Evolutionary conservation across 1,140 invertebrate genomes (phyloP).

Genomic region (Frieseomelitta varia): DNA sequence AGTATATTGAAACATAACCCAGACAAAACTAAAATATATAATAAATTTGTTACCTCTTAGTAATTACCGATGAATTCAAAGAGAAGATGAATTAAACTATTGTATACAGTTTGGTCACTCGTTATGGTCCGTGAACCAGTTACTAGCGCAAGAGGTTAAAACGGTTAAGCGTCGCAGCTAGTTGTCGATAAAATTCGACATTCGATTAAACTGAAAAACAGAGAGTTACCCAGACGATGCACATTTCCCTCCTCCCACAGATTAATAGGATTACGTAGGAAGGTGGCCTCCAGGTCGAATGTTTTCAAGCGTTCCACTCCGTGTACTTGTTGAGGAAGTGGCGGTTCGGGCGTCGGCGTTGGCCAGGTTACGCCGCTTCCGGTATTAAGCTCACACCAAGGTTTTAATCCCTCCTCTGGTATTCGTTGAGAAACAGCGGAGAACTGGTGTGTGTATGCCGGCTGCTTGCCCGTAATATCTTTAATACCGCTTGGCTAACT

Average conservation of each 20-base stretch:
- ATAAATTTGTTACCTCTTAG: too few relatives aligned
- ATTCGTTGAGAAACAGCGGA: constrained; percentile 7
- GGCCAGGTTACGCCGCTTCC: constrained; percentile 4
- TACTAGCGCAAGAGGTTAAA: too few relatives aligned
- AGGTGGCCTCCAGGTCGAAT: neutral
- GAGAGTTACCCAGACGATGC: too few relatives aligned
- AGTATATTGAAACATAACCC: too few relatives aligned
- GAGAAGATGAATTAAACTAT: too few relatives aligned
- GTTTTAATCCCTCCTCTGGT: constrained; percentile 51
- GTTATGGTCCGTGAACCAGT: too few relatives aligned
- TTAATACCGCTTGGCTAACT: constrained; percentile 25
- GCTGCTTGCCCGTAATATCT: constrained; percentile 31
- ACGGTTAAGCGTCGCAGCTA: too few relatives aligned
- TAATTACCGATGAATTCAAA: too few relatives aligned
- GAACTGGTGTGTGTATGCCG: neutral
- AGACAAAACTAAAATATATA: too few relatives aligned
- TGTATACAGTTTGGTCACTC: too few relatives aligned
- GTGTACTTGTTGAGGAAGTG: constrained; percentile 11
- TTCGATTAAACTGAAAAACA: neutral
- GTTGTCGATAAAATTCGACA: too few relatives aligned
- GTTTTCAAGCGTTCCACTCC: neutral
- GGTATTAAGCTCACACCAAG: constrained; percentile 40
- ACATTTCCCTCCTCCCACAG: neutral
- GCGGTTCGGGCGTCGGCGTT: neutral
- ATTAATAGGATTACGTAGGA: neutral